Evolutionary conservation across 1,140 invertebrate genomes (phyloP), one percentile per base, ranked within the genome.

Genomic region (Gonioctena quinquepunctata): DNA sequence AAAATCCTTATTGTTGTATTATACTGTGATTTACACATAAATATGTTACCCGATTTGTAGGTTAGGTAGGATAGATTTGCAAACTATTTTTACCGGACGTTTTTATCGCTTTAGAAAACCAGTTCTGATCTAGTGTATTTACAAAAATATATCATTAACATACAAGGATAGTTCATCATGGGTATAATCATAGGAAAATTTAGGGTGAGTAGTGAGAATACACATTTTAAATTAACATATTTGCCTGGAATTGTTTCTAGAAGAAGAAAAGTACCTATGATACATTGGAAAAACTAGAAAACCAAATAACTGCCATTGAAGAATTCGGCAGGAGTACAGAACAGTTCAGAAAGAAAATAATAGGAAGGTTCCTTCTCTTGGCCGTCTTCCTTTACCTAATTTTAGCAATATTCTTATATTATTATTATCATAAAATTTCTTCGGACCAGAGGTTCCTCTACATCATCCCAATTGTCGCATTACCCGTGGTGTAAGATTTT

Each of bases 271-370:
- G 90, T 16, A 93, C 92, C 19, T 87, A 89, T 62, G 90, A 93
- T 77, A 83, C 93, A 70, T 83, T 96, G 48, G 93, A 94, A 78
- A 85, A 88, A 52, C 85, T 96, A 70, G 92, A 96, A 81, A 85
- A 92, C 84, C 89, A 95, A 83, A 94, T 97, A 26, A 89, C 90
- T 81, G 86, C 88, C 27, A 92, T 96, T 63, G 92, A 96, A 78
- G 88, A 90, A 79, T 94, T 92, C 86, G 89, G 92, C 52, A 86
- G 89, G 68, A 89, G 88, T 78, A 96, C 94, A 21, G 90, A 95
- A 82, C 88, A 91, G 73, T 88, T 86, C 48, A 93, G 95, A 81
- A 93, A 93, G 79, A 89, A 90, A 65, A 89, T 94, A 68, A 89
- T 95, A 63, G 91, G 91, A 42, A 89, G 90, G 75, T 87, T 97